Percentiles rank a stretch among this genome's conserved stretches.
phyloP scores from a whole-genome alignment of 1,140 invertebrate genomes.

The Bombus picipes region DNA sequence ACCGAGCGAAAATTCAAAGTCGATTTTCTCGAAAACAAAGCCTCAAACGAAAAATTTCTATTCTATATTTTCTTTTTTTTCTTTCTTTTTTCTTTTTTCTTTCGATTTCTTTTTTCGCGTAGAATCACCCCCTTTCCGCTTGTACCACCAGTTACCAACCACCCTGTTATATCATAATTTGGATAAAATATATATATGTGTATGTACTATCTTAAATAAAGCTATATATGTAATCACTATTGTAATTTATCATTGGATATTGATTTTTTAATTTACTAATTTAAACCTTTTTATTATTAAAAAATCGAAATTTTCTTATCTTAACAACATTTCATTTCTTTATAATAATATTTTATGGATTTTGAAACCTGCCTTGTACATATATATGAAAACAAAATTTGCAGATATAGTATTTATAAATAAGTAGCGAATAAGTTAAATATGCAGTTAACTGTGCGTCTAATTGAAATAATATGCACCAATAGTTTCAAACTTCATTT shows the following conservation, averaged over 20 bases:
- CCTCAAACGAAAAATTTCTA: too few relatives aligned
- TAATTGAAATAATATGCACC: neutral
- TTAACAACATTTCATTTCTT: neutral
- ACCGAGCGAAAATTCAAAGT: too few relatives aligned
- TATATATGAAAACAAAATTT: neutral
- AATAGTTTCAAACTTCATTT: slow-evolving; percentile 6
- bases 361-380: neutral
- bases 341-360: neutral
- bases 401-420: neutral
- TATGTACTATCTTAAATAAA: neutral
- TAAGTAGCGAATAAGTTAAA: neutral
- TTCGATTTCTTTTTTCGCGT: too few relatives aligned
- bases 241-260: neutral
- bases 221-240: neutral
- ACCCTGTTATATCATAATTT: neutral
- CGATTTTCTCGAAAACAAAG: too few relatives aligned
- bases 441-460: neutral
- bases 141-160: too few relatives aligned
- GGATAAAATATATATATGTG: neutral
- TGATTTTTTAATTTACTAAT: neutral
- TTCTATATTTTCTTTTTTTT: too few relatives aligned
- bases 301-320: neutral
- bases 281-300: neutral
- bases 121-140: too few relatives aligned
- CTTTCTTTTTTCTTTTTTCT: too few relatives aligned